Percentiles rank a stretch among this genome's conserved stretches.
Conservation (phyloP, 2,113 vertebrate species). For the Tringa solitaria region DNA sequence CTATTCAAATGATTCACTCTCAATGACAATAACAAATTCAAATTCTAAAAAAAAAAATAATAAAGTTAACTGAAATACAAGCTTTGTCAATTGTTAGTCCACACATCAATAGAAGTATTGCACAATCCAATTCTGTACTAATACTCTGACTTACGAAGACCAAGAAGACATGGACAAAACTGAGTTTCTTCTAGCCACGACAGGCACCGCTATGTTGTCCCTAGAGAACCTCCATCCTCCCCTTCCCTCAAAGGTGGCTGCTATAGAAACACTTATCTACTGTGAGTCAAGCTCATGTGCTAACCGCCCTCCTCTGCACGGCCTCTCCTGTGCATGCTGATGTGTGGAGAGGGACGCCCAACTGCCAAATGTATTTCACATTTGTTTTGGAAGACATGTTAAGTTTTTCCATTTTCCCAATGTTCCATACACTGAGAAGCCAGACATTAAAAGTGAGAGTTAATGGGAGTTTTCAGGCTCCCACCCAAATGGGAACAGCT, state of each 20-base stretch:
- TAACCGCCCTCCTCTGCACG: not conserved
- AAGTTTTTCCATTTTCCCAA: slow-evolving; percentile 49
- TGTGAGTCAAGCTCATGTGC: slow-evolving; percentile 44
- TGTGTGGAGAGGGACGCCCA: not conserved
- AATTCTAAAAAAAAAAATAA: not conserved
- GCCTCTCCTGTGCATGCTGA: not conserved
- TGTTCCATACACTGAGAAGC: not conserved
- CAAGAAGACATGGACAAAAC: not conserved
- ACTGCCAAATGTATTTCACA: not conserved
- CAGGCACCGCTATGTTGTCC: not conserved
- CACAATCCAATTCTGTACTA: not conserved
- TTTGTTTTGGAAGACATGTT: not conserved
- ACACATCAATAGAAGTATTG: not conserved
- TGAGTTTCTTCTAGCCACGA: not conserved
- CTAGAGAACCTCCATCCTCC: not conserved
- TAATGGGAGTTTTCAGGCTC: slow-evolving; percentile 9
- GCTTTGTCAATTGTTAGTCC: not conserved
- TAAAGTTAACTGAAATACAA: not conserved
- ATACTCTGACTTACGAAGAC: not conserved
- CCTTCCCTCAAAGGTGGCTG: not conserved
- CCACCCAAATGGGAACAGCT: not conserved
- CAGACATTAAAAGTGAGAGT: not conserved
- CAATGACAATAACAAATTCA: not conserved
- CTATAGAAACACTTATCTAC: slow-evolving; percentile 19
- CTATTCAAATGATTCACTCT: not conserved